phyloP scores from a whole-genome alignment of 2,888 invertebrate genomes.

The Teleogryllus oceanicus region DNA sequence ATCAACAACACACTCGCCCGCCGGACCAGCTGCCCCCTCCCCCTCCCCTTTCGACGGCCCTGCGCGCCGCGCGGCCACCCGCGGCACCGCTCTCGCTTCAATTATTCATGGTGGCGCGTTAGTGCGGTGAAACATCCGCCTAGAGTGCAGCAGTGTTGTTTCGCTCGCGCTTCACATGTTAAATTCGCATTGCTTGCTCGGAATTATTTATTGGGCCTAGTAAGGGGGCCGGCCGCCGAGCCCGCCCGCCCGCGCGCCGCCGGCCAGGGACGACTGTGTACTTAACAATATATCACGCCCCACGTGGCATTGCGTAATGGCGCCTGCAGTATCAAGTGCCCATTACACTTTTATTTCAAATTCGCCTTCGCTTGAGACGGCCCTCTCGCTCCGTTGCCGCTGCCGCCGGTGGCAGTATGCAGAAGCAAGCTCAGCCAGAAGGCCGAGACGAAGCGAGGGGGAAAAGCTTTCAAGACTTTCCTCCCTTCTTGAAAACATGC shows the following conservation, averaged over 20 bases:
- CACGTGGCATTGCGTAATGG: constrained; percentile 18
- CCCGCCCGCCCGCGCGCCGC: neutral
- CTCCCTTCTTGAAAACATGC: constrained; percentile 18
- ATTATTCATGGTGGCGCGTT: constrained; percentile 18
- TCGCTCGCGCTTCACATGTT: constrained; percentile 18
- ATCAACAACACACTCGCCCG: neutral
- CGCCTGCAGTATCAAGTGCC: constrained; percentile 2
- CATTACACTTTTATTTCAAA: constrained; percentile 18
- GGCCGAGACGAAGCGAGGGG: neutral
- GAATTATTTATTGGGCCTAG: constrained; percentile 18
- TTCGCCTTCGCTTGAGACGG: neutral
- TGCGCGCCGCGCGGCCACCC: neutral
- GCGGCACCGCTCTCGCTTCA: neutral
- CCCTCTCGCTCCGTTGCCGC: neutral
- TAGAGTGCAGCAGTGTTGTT: neutral
- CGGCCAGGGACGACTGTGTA: constrained; percentile 11
- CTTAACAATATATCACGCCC: constrained; percentile 7
- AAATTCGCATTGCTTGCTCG: neutral
- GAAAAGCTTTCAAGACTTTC: constrained; percentile 5
- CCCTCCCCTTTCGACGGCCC: neutral
- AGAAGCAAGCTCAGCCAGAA: neutral
- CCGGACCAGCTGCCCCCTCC: neutral
- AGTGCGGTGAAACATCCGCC: constrained; percentile 18
- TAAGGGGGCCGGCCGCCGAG: neutral
- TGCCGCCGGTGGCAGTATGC: neutral